Conservation (phyloP, 2,113 vertebrate genomes). For the Bubalus kerabau region DNA sequence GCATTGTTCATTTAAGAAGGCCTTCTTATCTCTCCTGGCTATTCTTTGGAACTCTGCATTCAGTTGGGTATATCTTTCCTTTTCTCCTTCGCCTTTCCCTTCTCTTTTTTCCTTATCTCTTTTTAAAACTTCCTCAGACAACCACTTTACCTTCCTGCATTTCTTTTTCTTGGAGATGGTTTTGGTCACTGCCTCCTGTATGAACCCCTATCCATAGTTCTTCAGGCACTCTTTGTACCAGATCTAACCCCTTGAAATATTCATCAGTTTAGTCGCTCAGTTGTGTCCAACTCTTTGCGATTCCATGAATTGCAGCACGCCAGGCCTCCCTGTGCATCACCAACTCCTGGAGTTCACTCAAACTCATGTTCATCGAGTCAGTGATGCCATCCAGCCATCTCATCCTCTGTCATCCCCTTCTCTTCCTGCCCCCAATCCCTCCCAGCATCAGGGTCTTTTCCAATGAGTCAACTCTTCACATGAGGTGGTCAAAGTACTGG, state of each 20-base stretch:
- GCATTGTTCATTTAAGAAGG: neutral
- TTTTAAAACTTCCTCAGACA: neutral
- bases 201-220: neutral
- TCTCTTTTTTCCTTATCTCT: neutral
- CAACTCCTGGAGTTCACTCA: too few relatives aligned
- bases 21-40: neutral
- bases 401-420: too few relatives aligned
- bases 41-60: neutral
- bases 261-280: neutral
- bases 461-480: too few relatives aligned
- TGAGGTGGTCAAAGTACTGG: too few relatives aligned
- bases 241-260: neutral
- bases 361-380: fast-evolving
- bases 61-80: neutral
- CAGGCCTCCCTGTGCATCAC: too few relatives aligned
- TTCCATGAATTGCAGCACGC: too few relatives aligned
- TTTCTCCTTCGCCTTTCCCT: neutral
- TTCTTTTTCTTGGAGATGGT: neutral
- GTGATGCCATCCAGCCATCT: too few relatives aligned
- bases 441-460: too few relatives aligned
- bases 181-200: neutral
- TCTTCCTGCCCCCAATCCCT: too few relatives aligned
- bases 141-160: neutral
- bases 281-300: too few relatives aligned
- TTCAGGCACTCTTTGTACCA: neutral